A percentile compares a stretch with the other conserved stretches of the same genome.
Conservation (phyloP, 2,888 invertebrate species). For the Amblyjoppa fuscipennis region DNA sequence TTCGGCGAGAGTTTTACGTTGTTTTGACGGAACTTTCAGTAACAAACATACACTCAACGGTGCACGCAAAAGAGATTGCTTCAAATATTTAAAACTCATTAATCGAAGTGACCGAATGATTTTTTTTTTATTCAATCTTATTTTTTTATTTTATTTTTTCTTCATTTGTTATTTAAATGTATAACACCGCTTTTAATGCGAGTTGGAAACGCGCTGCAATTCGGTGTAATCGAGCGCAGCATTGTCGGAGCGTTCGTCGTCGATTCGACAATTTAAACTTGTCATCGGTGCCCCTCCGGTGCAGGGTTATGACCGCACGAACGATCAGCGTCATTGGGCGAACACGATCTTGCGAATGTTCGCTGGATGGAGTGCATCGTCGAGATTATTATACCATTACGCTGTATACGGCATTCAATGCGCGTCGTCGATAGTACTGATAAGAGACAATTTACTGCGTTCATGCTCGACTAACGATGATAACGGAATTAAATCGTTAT, state of each 20-base stretch:
- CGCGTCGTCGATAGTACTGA: slow-evolving; percentile 43
- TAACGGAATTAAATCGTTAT: slow-evolving; percentile 27
- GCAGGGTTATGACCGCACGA: slow-evolving; percentile 61
- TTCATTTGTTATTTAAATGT: background rate
- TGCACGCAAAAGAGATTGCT: background rate
- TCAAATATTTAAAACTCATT: background rate
- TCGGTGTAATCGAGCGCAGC: slow-evolving; percentile 1
- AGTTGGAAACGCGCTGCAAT: background rate
- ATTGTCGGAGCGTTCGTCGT: slow-evolving; percentile 9
- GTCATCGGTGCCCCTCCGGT: slow-evolving; percentile 48
- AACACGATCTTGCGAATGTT: slow-evolving; percentile 36
- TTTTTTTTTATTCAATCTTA: background rate
- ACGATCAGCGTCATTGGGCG: slow-evolving; percentile 56
- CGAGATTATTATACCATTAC: slow-evolving; percentile 2
- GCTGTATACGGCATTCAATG: slow-evolving; percentile 20
- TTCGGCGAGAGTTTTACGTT: too few species aligned
- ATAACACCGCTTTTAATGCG: background rate
- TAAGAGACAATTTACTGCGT: slow-evolving; percentile 44
- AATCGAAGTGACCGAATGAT: background rate
- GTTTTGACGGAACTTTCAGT: too few species aligned
- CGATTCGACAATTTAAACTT: slow-evolving; percentile 54
- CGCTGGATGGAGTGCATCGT: slow-evolving; percentile 29
- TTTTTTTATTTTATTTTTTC: background rate
- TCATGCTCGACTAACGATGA: slow-evolving; percentile 12
- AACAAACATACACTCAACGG: too few species aligned